Conservation (phyloP, 2,888 invertebrate species). For the Tetheella fluctuosa region DNA sequence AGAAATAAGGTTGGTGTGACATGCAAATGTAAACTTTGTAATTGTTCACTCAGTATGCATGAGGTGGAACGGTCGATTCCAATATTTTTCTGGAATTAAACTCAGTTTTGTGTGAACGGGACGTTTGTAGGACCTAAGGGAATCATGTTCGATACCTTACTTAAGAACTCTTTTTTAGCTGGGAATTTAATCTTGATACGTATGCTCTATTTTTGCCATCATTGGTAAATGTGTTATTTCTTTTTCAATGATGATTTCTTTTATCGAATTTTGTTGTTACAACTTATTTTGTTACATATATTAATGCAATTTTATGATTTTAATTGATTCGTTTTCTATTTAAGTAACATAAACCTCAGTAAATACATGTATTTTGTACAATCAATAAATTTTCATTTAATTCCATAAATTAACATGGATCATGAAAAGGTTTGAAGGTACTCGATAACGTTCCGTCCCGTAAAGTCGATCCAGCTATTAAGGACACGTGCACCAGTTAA, state of each 20-base stretch:
- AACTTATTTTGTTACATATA: no score
- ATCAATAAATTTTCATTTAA: no score
- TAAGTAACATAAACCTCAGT: no score
- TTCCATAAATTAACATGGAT: no score
- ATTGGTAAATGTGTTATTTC: background rate
- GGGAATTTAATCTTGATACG: slow-evolving; percentile 2
- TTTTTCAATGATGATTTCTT: background rate
- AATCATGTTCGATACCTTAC: no score
- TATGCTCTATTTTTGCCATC: background rate
- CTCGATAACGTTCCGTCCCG: background rate
- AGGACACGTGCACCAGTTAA: slow-evolving; percentile 2
- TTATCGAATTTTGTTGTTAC: no score
- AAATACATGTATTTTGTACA: no score
- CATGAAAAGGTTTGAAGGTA: no score
- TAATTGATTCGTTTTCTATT: no score
- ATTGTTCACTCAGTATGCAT: slow-evolving; percentile 39
- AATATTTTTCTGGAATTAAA: slow-evolving; percentile 54
- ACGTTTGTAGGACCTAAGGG: background rate
- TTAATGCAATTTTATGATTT: no score
- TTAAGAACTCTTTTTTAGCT: background rate
- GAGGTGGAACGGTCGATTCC: slow-evolving; percentile 28
- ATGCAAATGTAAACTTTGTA: background rate
- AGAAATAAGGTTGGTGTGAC: background rate
- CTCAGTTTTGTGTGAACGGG: slow-evolving; percentile 42
- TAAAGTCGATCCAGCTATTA: background rate